Base-by-base conservation (phyloP, 2,113 vertebrate genomes). In the Tupaia chinensis region DNA sequence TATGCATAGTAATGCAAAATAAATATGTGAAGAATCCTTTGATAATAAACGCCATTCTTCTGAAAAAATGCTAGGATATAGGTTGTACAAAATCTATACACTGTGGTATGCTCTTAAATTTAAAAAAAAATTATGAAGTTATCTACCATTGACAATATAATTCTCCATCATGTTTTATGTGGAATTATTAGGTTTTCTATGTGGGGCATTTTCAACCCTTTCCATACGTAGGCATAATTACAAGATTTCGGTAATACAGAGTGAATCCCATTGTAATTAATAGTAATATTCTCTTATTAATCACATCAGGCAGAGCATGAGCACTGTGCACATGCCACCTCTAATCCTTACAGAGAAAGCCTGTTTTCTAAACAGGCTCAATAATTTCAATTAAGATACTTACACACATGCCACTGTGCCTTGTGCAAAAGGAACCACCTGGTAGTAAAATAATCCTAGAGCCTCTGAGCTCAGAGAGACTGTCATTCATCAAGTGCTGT, bases 1-100 rank as follows among this genome's bases (percentile, higher is more conserved):
- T 96, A 97, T 89, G 74, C 86, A 94, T 82, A 85, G 32, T 89
- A 95, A 97, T 97, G 32, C 72, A 97, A 95, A 97, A 79, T 94
- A 94, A 91, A 95, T 93, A 93, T 91, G 53, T 72, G 91, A 87
- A 97, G 16, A 94, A 83, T 86, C 4, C 16, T 91, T 95, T 63
- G 83, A 0, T 93, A 79, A 93, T 83, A 83, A 29, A 83, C 32
- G 77, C 2, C 65, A 77, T 65, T 87, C 22, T 82, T 88, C 27
- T 89, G 27, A 92, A 92, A 94, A 90, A 94, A 90, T 61, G 2
- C 53, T 95, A 82, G 60, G 27, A 63, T 74, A 74, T 14, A 73
- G 91, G 54, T 58, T 53, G 15, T 12, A 78, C 0, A 89, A 87
- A 87, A 84, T 77, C 86, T 56, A 76, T 70, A 53, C 16, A 17